Evolutionary conservation across 2,797 vertebrate species (phyloP).

Genomic region (Eurystomus glaucurus): DNA sequence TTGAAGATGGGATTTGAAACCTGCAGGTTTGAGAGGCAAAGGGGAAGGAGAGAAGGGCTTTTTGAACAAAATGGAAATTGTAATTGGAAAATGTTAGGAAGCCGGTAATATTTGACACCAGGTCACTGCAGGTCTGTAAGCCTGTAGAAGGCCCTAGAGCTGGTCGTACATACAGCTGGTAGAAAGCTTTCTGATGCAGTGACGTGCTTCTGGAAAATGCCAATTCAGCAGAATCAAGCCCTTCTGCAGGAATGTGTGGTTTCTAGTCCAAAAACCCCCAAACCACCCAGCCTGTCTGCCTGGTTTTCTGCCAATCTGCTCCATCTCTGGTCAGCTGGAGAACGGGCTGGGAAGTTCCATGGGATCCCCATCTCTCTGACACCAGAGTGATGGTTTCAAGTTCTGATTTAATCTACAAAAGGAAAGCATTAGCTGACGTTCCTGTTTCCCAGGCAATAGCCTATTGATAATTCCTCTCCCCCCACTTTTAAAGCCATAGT

Average conservation of each 20-base stretch:
- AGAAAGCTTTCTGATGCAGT: background rate
- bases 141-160: background rate
- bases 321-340: background rate
- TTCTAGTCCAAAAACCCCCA: background rate
- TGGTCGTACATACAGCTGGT: background rate
- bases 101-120: background rate
- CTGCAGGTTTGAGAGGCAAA: background rate
- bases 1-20: background rate
- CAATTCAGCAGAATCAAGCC: background rate
- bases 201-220: background rate
- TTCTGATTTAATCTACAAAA: background rate
- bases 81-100: background rate
- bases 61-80: background rate
- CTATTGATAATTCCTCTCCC: background rate
- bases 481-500: background rate
- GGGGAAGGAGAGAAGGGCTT: background rate
- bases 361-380: background rate
- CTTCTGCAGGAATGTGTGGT: background rate
- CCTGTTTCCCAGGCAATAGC: background rate
- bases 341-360: background rate
- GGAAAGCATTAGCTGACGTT: background rate
- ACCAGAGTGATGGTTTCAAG: background rate
- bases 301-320: background rate
- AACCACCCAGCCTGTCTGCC: background rate
- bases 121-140: background rate